A percentile compares a stretch with the other conserved stretches of the same genome.
Evolutionary conservation across 2,888 invertebrate species (phyloP).

Genomic region (Hypena proboscidalis): DNA sequence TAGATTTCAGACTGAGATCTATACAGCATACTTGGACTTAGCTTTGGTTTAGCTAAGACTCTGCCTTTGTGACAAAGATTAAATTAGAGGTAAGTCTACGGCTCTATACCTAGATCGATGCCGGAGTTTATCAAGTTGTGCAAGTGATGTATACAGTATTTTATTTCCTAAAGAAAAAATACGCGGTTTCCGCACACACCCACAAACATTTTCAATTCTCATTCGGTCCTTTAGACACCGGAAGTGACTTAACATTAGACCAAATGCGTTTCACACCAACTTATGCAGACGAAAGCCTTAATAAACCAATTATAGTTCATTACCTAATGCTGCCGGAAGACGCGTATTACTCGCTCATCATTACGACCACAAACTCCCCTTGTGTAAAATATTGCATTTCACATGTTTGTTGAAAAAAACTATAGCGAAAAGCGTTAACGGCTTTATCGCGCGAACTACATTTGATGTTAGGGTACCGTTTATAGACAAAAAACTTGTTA

Average conservation of each 20-base stretch:
- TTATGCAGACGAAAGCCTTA: conserved; percentile 61
- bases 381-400: conserved; percentile 70
- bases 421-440: conserved; percentile 57
- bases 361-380: conserved; percentile 77
- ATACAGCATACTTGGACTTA: too few relatives aligned
- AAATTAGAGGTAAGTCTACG: too few relatives aligned
- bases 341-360: conserved; percentile 78
- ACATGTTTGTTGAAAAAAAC: conserved; percentile 62
- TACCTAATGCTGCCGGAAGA: conserved; percentile 81
- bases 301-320: conserved; percentile 82
- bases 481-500: too few relatives aligned
- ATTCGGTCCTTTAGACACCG: conserved; percentile 15
- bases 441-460: conserved; percentile 59
- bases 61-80: too few relatives aligned
- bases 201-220: background rate
- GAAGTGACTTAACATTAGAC: conserved; percentile 36
- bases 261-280: conserved; percentile 69
- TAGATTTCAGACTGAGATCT: too few relatives aligned
- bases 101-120: too few relatives aligned
- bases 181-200: background rate
- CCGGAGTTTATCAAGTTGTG: too few relatives aligned
- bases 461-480: conserved; percentile 32
- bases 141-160: too few relatives aligned
- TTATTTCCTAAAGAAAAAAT: too few relatives aligned
- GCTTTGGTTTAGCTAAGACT: too few relatives aligned